These are phyloP conservation scores for Apogon hyalosoma DNA, from an alignment of 2,797 vertebrate genomes.

Conservation along the genomic window DNA sequence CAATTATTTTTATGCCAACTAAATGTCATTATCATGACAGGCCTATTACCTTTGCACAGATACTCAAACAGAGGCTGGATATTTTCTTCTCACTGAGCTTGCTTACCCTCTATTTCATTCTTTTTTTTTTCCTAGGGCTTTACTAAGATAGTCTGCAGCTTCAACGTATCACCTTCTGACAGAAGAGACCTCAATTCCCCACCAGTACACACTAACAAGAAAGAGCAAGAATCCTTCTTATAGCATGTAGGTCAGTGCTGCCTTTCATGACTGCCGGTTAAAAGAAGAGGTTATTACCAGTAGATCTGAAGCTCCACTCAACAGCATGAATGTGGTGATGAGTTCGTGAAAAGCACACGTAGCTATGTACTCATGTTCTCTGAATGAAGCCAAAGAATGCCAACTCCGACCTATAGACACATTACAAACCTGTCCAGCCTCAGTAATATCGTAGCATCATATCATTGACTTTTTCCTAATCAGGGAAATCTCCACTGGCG, in stretches of 20 bases:
- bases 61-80: constrained; percentile 23
- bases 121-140: constrained; percentile 58
- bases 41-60: constrained; percentile 11
- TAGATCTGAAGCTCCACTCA: constrained; percentile 54
- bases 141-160: constrained; percentile 70
- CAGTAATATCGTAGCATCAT: constrained; percentile 6
- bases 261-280: constrained; percentile 72
- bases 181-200: constrained; percentile 78
- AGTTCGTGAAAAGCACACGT: constrained; percentile 30
- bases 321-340: constrained; percentile 6
- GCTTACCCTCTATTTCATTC: constrained; percentile 24
- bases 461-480: constrained; percentile 46
- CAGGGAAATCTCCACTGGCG: constrained; percentile 42
- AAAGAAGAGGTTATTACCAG: constrained; percentile 76
- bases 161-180: constrained; percentile 75
- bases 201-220: constrained; percentile 79
- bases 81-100: constrained; percentile 41
- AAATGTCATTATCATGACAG: no score
- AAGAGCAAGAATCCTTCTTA: constrained; percentile 66
- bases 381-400: constrained; percentile 19
- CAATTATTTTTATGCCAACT: no score
- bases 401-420: constrained; percentile 42
- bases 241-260: constrained; percentile 79
- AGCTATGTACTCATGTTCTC: constrained; percentile 30
- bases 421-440: constrained; percentile 14